Base-by-base conservation (phyloP, 2,113 vertebrate genomes). In the Procavia capensis region DNA sequence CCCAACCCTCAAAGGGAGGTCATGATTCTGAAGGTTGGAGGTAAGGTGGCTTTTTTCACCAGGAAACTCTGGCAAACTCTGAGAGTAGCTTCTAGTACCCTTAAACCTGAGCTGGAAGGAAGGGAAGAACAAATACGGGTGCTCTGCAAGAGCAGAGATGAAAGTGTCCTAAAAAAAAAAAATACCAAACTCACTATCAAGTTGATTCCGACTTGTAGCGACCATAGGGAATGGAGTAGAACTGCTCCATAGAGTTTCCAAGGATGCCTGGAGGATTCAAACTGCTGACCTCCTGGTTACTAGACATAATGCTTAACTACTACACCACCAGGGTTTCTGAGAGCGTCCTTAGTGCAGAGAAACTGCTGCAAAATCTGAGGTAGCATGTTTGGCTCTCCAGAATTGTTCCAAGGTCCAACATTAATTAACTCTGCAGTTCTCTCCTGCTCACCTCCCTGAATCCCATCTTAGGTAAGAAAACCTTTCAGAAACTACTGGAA, bases 381-480 rank as follows among this genome's bases (percentile, higher is more conserved):
- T 57, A 31, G 10, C 22, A 16, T 74, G 82, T 85, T 83, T 94
- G 47, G 29, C 57, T 93, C 54, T 96, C 45, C 66, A 47, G 88
- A 93, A 79, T 83, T 11, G 63, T 96, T 89, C 27, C 45, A 45
- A 72, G 50, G 54, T 81, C 41, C 66, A 80, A 34, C 54, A 68
- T 90, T 74, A 50, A 39, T 43, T 72, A 17, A 63, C 47, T 41
- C 19, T 39, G 47, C 24, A 84, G 3, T 86, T 94, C 29, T 90
- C 22, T 82, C 72, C 57, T 78, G 39, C 14, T 54, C 41, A n/a
- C 86, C 85, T 88, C 20, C 11, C 75, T 39, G 88, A 90, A 84
- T n/a, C 24, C 88, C 39, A 64, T 84, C n/a, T 87, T 24, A 90
- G 87, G 66, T 85, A 92, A 95, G 74, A 95, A 94, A 68, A 89